Base-by-base conservation (phyloP, 2,888 invertebrate species). In the Lasioglossum zephyrum region DNA sequence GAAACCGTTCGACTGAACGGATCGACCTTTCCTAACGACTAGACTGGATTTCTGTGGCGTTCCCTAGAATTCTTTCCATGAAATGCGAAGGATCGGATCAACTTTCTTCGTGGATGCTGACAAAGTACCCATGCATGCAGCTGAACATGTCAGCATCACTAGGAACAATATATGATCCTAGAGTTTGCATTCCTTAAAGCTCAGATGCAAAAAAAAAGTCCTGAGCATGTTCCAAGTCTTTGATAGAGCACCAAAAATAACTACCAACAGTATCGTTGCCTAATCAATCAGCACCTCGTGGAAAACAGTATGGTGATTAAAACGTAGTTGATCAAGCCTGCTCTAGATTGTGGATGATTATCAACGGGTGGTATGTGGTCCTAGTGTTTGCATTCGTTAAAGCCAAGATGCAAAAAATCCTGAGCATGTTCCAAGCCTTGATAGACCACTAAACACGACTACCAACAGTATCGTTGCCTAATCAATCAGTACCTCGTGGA, bases 11-110 rank as follows among this genome's bases (percentile, higher is more conserved):
- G 31, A 18, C 36, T 63, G 73, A 70, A 69, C 26, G 36, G 41
- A 77, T 49, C 70, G 83, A 87, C 86, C 84, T 87, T 86, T 87
- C 39, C 63, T 36, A 81, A 69, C 47, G 72, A 73, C 66, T 9
- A 16, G 22, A 44, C 26, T 66, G 57, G 47, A 81, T 76, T 75
- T 85, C 76, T 66, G n/a, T 36, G 75, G 47, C 47, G 63, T 69
- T 69, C 18, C 63, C 63, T 53, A 66, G 57, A 47, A 66, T 57
- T 69, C n/a, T 73, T 78, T 53, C 74, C 13, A n/a, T n/a, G 44
- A 69, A 77, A 83, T 73, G 69, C 75, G 72, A 73, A 47, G 18
- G 53, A 73, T 84, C 63, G 47, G 44, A 39, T 41, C 49, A 63
- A n/a, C 44, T 74, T 66, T 57, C 4, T 47, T n/a, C n/a, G 4